These are phyloP conservation scores for Leptinotarsa juncta DNA, from an alignment of 2,888 invertebrate species.

Conservation along the genomic window DNA sequence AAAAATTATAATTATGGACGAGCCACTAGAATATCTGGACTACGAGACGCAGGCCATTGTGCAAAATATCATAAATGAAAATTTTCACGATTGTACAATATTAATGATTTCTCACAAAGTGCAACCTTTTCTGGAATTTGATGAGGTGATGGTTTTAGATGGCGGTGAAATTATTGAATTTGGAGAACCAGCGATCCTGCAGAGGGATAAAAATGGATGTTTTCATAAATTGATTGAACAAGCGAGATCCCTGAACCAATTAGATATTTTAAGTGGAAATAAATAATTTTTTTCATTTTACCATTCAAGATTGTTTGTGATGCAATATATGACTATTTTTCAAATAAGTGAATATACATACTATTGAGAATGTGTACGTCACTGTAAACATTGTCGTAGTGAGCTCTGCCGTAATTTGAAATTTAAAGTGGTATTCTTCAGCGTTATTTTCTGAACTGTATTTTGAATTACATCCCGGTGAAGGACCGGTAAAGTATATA, in stretches of 20 bases:
- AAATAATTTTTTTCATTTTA: too few species aligned
- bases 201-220: constrained; percentile 70
- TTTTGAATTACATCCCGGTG: too few species aligned
- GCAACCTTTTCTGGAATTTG: constrained; percentile 70
- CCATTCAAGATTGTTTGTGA: too few species aligned
- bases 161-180: constrained; percentile 61
- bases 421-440: too few species aligned
- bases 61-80: constrained; percentile 67
- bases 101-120: constrained; percentile 64
- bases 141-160: constrained; percentile 68
- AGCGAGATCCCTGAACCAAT: constrained; percentile 67
- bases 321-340: too few species aligned
- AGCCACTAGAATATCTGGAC: constrained; percentile 70
- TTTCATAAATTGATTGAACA: constrained; percentile 74
- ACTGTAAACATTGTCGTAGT: too few species aligned
- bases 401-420: too few species aligned
- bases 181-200: constrained; percentile 58
- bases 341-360: too few species aligned
- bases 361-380: too few species aligned
- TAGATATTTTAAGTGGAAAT: too few species aligned
- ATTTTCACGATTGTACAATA: constrained; percentile 68
- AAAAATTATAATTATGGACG: constrained; percentile 69
- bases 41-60: constrained; percentile 67
- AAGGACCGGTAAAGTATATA: too few species aligned
- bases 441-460: too few species aligned